A percentile compares a stretch with the other conserved stretches of the same genome.
phyloP scores from a whole-genome alignment of 2,113 vertebrate genomes.

The Melanerpes aurifrons region DNA sequence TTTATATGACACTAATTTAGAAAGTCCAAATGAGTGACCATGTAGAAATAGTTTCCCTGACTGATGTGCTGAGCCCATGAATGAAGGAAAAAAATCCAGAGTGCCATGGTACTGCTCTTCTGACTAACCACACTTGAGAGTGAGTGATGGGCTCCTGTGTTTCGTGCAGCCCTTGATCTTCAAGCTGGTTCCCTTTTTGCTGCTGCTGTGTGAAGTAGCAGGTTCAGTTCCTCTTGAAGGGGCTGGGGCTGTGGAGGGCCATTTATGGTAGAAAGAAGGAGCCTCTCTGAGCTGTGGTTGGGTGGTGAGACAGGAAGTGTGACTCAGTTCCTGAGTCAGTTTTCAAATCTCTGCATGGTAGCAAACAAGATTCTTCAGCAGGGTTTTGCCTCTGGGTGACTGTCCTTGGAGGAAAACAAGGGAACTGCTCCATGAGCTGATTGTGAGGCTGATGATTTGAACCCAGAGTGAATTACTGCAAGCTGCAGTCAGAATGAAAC shows the following conservation, averaged over 20 bases:
- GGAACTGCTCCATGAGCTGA: not conserved
- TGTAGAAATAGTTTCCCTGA: not conserved
- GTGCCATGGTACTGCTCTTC: not conserved
- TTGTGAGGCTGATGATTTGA: not conserved
- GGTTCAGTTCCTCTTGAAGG: conserved; percentile 76
- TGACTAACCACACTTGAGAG: not conserved
- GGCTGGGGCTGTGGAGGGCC: conserved; percentile 50
- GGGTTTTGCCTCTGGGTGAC: not conserved
- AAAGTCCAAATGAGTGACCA: not conserved
- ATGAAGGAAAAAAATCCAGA: not conserved
- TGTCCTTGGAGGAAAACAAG: not conserved
- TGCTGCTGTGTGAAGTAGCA: conserved; percentile 38
- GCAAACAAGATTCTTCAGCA: conserved; percentile 31
- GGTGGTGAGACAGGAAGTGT: conserved; percentile 78
- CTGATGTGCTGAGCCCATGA: not conserved
- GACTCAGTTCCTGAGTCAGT: conserved; percentile 83
- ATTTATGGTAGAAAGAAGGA: conserved; percentile 83
- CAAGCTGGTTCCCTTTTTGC: conserved; percentile 17
- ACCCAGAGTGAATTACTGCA: not conserved
- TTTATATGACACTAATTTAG: not conserved
- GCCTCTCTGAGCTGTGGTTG: conserved; percentile 69
- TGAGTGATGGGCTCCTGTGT: not conserved
- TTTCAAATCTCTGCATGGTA: conserved; percentile 65
- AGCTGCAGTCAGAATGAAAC: not conserved
- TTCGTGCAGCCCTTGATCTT: not conserved